Evolutionary conservation across 2,888 invertebrate species (phyloP).

Genomic region (Rhynchonema sp.): DNA sequence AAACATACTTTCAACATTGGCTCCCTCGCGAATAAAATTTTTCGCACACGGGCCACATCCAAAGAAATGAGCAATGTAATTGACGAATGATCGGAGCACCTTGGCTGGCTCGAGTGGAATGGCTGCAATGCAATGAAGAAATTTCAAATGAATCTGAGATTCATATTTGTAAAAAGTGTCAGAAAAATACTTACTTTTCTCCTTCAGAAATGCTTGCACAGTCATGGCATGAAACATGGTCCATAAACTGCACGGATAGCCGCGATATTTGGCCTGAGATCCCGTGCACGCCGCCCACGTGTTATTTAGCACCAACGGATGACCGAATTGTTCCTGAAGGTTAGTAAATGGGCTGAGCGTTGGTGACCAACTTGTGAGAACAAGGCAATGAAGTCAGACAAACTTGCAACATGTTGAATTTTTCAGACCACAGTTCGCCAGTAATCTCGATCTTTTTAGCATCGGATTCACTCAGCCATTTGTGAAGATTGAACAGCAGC

Average conservation of each 20-base stretch:
- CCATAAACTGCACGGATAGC: slow-evolving; percentile 89
- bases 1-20: too few relatives aligned
- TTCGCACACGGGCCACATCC: slow-evolving; percentile 71
- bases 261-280: slow-evolving; percentile 51
- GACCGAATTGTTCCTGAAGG: slow-evolving; percentile 18
- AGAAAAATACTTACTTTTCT: too few relatives aligned
- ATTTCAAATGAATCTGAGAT: too few relatives aligned
- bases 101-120: slow-evolving; percentile 38
- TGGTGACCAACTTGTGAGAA: slow-evolving; percentile 3
- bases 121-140: too few relatives aligned
- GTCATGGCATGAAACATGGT: slow-evolving; percentile 74
- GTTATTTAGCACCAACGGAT: slow-evolving; percentile 18
- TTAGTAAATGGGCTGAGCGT: slow-evolving; percentile 6
- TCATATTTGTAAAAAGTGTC: too few relatives aligned
- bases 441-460: too few relatives aligned
- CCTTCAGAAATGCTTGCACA: slow-evolving; percentile 53
- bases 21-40: slow-evolving; percentile 72
- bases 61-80: slow-evolving; percentile 74
- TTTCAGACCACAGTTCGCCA: slow-evolving; percentile 29
- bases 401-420: slow-evolving; percentile 28
- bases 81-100: slow-evolving; percentile 60
- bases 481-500: slow-evolving; percentile 46
- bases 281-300: slow-evolving; percentile 60
- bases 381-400: background rate
- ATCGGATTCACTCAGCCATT: too few relatives aligned